phyloP scores from a whole-genome alignment of 2,113 vertebrate species.

The Xiphophorus maculatus region DNA sequence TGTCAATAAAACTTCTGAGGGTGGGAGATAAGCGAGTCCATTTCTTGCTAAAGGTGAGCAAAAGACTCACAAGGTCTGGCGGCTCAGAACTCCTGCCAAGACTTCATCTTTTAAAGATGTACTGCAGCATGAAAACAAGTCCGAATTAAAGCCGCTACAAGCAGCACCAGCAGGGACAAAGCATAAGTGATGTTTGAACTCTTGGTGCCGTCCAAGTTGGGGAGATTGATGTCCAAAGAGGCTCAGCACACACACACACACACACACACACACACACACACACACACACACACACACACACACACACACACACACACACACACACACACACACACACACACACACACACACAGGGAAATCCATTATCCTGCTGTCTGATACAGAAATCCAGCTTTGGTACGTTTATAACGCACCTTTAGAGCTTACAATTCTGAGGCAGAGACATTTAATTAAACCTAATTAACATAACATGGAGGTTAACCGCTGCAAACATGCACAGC shows the following conservation, averaged over 20 bases:
- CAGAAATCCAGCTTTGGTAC: conserved; percentile 23
- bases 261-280: conserved; percentile 3
- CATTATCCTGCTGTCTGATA: conserved; percentile 37
- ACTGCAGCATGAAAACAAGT: conserved; percentile 43
- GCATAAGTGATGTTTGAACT: conserved; percentile 46
- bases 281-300: conserved; percentile 31
- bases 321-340: neutral
- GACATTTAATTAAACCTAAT: neutral
- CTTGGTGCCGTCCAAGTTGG: conserved; percentile 5
- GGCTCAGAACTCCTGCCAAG: conserved; percentile 49
- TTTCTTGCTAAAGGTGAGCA: conserved; percentile 7
- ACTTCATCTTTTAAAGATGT: conserved; percentile 70
- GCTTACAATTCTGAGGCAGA: neutral
- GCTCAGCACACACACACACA: conserved; percentile 18
- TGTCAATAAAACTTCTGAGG: conserved; percentile 6
- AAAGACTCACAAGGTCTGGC: conserved; percentile 24
- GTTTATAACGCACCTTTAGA: conserved; percentile 11
- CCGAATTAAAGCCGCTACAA: conserved; percentile 63
- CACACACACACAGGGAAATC: conserved; percentile 25
- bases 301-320: conserved; percentile 27
- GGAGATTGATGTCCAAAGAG: conserved; percentile 44
- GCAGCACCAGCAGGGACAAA: conserved; percentile 31
- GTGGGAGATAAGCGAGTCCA: conserved; percentile 2
- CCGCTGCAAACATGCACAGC: neutral
- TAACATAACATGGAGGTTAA: neutral